Evolutionary conservation across 1,140 invertebrate species (phyloP), one percentile per base, ranked within the genome.

Genomic region (Mya arenaria): DNA sequence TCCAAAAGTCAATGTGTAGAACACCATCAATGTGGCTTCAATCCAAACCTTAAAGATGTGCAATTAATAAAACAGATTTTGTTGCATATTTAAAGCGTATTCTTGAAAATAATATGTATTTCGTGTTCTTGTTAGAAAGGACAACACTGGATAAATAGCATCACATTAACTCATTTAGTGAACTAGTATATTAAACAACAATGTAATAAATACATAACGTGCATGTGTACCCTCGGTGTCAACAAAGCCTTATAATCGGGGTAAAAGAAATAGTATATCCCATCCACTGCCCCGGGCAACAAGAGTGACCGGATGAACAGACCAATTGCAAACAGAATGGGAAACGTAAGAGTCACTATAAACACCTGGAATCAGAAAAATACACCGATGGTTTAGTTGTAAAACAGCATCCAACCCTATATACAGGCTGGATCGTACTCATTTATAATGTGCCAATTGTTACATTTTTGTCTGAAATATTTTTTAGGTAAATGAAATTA

Each of bases 1-100:
- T 5, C 63, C 63, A 66, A 37, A 66, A n/a, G 32, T 23, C 25
- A 66, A 36, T 8, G 63, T 6, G 34, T 66, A 66, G n/a, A 66
- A 66, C 6, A 37, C 63, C 63, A 66, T 66, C 63, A 66, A 25
- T 6, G 63, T n/a, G 25, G 63, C 63, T n/a, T 66, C 63, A 5
- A 66, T 66, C 63, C 63, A 66, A 23, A 66, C 63, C 63, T 66
- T 37, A 37, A 66, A 66, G n/a, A n/a, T n/a, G n/a, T n/a, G n/a
- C n/a, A n/a, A n/a, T n/a, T 17, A 37, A 32, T 30, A 66, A 66
- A 37, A 28, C 28, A 5, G 17, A 36, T 63, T 56, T 6, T 56
- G 6, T 56, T 56, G 5, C 55, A 13, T 13, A 48, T 48, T 48
- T 10, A 10, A 13, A 10, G 10, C 30, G 30, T 56, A 56, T 56